Conservation (phyloP, 2,113 vertebrate genomes). For the Carlito syrichta region DNA sequence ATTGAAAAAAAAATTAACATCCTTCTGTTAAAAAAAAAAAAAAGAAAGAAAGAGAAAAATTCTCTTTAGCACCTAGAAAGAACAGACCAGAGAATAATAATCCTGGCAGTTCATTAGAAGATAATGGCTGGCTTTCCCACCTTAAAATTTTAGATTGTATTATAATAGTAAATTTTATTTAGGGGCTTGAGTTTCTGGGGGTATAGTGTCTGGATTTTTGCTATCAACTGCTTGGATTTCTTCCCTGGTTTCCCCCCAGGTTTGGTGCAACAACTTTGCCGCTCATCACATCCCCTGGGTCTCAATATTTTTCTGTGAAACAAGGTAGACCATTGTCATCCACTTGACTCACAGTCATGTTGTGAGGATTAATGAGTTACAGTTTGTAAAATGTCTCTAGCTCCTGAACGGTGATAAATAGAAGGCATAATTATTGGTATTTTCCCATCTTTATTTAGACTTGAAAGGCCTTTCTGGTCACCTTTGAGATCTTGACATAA, state of each 20-base stretch:
- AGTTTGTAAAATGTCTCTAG: constrained; percentile 50
- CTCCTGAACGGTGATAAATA: constrained; percentile 58
- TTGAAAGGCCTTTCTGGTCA: constrained; percentile 62
- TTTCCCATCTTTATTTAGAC: constrained; percentile 66
- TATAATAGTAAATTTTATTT: background rate
- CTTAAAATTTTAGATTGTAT: background rate
- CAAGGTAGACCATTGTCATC: constrained; percentile 42
- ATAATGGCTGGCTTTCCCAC: background rate
- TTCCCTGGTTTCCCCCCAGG: background rate
- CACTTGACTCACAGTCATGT: constrained; percentile 51
- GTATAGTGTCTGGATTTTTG: background rate
- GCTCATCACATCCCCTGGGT: background rate
- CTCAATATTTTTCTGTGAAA: constrained; percentile 47
- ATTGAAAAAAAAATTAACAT: too few species aligned
- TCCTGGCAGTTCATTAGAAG: constrained; percentile 37
- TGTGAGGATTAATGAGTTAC: constrained; percentile 66
- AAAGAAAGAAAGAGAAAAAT: constrained; percentile 14
- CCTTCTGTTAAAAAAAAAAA: too few species aligned
- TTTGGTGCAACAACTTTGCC: background rate
- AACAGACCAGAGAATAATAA: background rate
- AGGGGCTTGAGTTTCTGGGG: background rate
- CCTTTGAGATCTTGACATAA: constrained; percentile 65
- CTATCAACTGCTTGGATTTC: background rate
- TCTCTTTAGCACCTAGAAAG: constrained; percentile 41
- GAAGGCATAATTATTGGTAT: constrained; percentile 61